These are phyloP conservation scores for Erythrolamprus reginae DNA, from an alignment of 2,113 vertebrate species.

Conservation along the genomic window DNA sequence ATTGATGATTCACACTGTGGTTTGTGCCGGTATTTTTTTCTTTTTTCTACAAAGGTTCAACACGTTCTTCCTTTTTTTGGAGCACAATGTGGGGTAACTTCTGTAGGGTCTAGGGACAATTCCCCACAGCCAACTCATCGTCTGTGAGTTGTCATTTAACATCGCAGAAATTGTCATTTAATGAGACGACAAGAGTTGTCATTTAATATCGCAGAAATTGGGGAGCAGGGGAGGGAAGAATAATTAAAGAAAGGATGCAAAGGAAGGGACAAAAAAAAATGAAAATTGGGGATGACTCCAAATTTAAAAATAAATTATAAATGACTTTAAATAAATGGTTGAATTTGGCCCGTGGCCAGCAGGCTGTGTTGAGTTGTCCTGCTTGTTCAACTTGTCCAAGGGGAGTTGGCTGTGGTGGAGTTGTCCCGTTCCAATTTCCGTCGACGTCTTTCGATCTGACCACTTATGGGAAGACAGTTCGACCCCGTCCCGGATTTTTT, in stretches of 20 bases:
- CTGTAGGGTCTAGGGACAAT: not conserved
- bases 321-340: not conserved
- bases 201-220: not conserved
- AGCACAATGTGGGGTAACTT: not conserved
- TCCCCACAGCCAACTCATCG: not conserved
- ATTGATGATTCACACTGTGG: slow-evolving; percentile 32
- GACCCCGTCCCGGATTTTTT: slow-evolving; percentile 23
- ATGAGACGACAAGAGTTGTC: too few species aligned
- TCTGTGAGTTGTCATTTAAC: not conserved
- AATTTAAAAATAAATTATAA: not conserved
- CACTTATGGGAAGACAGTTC: not conserved
- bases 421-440: not conserved
- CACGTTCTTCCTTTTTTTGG: not conserved
- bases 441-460: not conserved
- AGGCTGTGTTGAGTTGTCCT: not conserved
- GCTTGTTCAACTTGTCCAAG: not conserved
- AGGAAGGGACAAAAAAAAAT: not conserved
- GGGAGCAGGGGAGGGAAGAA: not conserved
- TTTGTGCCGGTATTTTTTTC: slow-evolving; percentile 29
- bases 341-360: not conserved
- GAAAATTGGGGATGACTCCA: not conserved
- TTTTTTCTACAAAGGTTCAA: not conserved
- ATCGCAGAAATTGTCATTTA: too few species aligned
- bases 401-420: not conserved
- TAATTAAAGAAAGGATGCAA: not conserved